Percentiles rank a stretch among this genome's conserved stretches.
Evolutionary conservation across 1,140 invertebrate species (phyloP).

Genomic region (Drosophila tani): DNA sequence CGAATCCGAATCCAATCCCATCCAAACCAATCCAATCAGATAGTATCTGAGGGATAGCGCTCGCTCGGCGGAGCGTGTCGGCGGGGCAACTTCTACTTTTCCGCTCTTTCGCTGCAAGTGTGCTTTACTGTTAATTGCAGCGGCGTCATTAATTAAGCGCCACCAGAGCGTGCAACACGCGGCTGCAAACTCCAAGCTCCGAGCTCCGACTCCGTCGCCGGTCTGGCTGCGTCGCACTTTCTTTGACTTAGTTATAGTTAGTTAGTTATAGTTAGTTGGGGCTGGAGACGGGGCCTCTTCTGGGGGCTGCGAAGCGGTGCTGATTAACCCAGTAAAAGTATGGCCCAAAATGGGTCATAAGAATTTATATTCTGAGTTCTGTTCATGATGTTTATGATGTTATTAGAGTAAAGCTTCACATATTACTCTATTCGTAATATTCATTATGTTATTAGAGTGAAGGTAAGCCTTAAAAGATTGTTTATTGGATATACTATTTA

Average conservation of each 20-base stretch:
- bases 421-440: not conserved
- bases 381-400: not conserved
- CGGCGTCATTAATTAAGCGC: slow-evolving; percentile 76
- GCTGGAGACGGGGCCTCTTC: not conserved
- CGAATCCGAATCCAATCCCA: not conserved
- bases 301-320: not conserved
- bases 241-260: slow-evolving; percentile 72
- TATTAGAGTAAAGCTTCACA: no score
- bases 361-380: no score
- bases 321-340: slow-evolving; percentile 12
- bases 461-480: no score
- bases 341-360: not conserved
- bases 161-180: slow-evolving; percentile 76
- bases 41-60: slow-evolving; percentile 3
- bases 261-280: slow-evolving; percentile 11
- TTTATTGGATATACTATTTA: not conserved
- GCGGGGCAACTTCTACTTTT: slow-evolving; percentile 49
- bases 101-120: slow-evolving; percentile 53
- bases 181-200: slow-evolving; percentile 3
- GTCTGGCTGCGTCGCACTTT: slow-evolving; percentile 56
- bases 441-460: not conserved
- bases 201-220: slow-evolving; percentile 6
- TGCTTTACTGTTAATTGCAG: slow-evolving; percentile 64
- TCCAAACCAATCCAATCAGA: not conserved
- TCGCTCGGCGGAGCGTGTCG: slow-evolving; percentile 31